Conservation (phyloP, 2,797 vertebrate species). For the Myiothlypis coronata region DNA sequence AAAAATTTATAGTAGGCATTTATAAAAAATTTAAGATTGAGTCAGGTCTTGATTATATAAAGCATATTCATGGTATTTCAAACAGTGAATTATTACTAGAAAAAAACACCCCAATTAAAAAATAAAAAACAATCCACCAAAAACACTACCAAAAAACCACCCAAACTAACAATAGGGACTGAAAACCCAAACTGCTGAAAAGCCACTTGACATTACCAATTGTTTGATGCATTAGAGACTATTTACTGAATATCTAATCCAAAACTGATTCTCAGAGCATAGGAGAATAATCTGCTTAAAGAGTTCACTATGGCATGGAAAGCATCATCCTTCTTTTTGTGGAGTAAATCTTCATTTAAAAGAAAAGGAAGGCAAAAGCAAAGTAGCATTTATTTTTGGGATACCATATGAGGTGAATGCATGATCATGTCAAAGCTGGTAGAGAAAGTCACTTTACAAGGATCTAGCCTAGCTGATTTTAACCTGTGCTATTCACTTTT, state of each 20-base stretch:
- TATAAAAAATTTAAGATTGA: not conserved
- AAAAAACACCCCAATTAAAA: not conserved
- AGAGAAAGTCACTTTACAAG: not conserved
- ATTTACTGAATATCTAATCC: not conserved
- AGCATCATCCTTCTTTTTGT: not conserved
- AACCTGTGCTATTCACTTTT: not conserved
- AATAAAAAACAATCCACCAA: too few species aligned
- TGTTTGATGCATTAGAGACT: not conserved
- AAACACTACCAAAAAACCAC: not conserved
- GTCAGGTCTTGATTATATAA: not conserved
- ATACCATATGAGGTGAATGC: not conserved
- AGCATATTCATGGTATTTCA: not conserved
- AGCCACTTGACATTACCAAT: not conserved
- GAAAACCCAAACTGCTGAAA: not conserved
- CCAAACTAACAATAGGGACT: not conserved
- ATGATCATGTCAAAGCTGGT: not conserved
- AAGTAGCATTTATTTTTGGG: not conserved
- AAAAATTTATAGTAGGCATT: accelerated
- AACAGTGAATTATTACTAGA: not conserved
- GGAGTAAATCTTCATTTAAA: not conserved
- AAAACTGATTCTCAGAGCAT: not conserved
- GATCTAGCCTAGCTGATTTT: not conserved
- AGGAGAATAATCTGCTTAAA: not conserved
- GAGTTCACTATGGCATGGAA: not conserved
- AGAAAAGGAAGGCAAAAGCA: not conserved